Evolutionary conservation across 2,888 invertebrate species (phyloP), one percentile per base, ranked within the genome.

Genomic region (Campopleginae sp.): DNA sequence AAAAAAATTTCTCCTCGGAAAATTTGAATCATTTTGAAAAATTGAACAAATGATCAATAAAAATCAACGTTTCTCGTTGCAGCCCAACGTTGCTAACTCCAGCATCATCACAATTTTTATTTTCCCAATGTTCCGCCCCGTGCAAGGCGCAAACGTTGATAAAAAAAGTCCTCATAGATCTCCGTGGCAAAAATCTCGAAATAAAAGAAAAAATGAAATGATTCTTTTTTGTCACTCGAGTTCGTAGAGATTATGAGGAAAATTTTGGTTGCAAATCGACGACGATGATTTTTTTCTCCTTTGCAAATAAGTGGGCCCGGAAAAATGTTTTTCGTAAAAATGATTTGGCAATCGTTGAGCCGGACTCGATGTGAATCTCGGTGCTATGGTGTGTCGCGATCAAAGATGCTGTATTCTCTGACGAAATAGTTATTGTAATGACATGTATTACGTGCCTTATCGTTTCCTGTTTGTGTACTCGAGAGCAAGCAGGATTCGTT

Each of bases 371-470:
- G 14, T 38, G 42, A 42, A 66, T 42, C 66, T 66, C 66, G 66
- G 19, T 66, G 38, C 42, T 66, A 42, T 42, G 38, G n/a, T 42
- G 27, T 54, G 38, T 27, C 27, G n/a, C 48, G 70, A 48, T 65
- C 14, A 76, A 19, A 48, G 19, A 19, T 6, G 14, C 44, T 75
- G 6, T 17, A 70, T 33, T 72, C 27, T 63, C 38, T 72, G 65
- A 71, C 65, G 58, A 82, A 70, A 74, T 79, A 66, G 23, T 84
- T 61, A 82, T 79, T 77, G 12, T 72, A 72, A 80, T 80, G 70
- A 77, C 17, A 70, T 68, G 84, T 86, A 86, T 86, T 87, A 74
- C 85, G 88, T 89, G 88, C 88, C 88, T 89, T 89, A 88, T 86
- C 77, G 85, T 87, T 82, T 87, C 78, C 84, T 54, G 81, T 81